Evolutionary conservation across 1,140 invertebrate species (phyloP).

Genomic region (Wiebesia pumilae): DNA sequence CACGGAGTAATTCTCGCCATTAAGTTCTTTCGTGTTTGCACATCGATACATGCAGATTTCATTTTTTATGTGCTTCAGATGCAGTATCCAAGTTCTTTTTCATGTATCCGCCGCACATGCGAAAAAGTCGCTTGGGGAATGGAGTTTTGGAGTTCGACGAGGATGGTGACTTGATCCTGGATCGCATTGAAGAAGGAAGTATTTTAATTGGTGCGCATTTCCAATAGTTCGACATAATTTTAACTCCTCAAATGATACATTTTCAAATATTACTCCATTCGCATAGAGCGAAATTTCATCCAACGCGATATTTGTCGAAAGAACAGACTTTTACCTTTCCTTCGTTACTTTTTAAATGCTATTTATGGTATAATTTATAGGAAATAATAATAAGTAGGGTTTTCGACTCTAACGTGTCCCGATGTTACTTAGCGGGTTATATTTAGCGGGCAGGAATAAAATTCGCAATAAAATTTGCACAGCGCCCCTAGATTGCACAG

Average conservation of each 20-base stretch:
- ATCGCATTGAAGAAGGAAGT: slow-evolving; percentile 65
- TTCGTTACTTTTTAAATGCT: too few species aligned
- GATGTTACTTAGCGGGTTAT: too few species aligned
- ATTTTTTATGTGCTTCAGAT: slow-evolving; percentile 65
- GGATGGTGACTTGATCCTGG: slow-evolving; percentile 75
- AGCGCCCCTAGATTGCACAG: too few species aligned
- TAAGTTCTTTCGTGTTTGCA: neutral
- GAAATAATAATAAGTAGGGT: too few species aligned
- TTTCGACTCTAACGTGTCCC: too few species aligned
- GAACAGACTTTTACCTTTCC: too few species aligned
- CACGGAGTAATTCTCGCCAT: neutral
- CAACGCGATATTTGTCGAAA: too few species aligned
- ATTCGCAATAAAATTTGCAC: too few species aligned
- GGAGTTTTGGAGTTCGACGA: slow-evolving; percentile 66
- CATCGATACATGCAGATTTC: neutral
- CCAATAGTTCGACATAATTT: neutral
- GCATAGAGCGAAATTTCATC: too few species aligned
- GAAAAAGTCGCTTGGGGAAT: slow-evolving; percentile 49
- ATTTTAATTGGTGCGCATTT: slow-evolving; percentile 70
- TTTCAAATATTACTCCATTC: neutral
- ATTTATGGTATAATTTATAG: too few species aligned
- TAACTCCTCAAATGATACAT: neutral
- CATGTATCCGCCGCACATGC: slow-evolving; percentile 70
- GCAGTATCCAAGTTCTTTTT: slow-evolving; percentile 78
- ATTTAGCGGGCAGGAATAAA: too few species aligned